Evolutionary conservation across 2,888 invertebrate species (phyloP).

Genomic region (Drosophila villosipedis): DNA sequence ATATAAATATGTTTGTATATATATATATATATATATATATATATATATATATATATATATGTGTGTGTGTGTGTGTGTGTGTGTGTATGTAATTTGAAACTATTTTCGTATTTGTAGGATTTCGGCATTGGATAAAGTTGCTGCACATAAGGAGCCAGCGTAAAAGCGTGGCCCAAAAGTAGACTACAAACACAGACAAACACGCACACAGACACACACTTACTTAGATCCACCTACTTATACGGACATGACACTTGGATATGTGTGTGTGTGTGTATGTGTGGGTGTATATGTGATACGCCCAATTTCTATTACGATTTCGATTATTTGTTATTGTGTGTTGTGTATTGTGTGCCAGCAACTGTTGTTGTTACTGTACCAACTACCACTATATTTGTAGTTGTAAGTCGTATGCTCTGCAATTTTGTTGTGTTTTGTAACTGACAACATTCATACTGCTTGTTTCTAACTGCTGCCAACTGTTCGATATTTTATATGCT

Average conservation of each 20-base stretch:
- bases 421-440: conserved; percentile 12
- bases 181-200: conserved; percentile 27
- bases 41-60: background rate
- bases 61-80: conserved; percentile 8
- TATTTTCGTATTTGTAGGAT: conserved; percentile 70
- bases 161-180: conserved; percentile 55
- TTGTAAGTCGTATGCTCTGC: conserved; percentile 18
- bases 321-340: conserved; percentile 60
- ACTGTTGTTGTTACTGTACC: conserved; percentile 7
- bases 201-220: conserved; percentile 1
- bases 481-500: conserved; percentile 37
- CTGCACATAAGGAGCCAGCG: conserved; percentile 31
- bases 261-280: conserved; percentile 19
- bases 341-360: conserved; percentile 32
- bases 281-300: conserved; percentile 49
- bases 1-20: background rate
- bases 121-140: conserved; percentile 59
- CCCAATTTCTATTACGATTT: conserved; percentile 67
- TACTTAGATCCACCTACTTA: background rate
- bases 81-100: conserved; percentile 45
- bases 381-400: background rate
- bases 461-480: conserved; percentile 13
- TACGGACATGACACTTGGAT: conserved; percentile 3
- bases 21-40: background rate
- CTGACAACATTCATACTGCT: conserved; percentile 38